A percentile compares a stretch with the other conserved stretches of the same genome.
phyloP scores from a whole-genome alignment of 37 sponge, comb jelly and placozoan species.

The Spongia lamella region DNA sequence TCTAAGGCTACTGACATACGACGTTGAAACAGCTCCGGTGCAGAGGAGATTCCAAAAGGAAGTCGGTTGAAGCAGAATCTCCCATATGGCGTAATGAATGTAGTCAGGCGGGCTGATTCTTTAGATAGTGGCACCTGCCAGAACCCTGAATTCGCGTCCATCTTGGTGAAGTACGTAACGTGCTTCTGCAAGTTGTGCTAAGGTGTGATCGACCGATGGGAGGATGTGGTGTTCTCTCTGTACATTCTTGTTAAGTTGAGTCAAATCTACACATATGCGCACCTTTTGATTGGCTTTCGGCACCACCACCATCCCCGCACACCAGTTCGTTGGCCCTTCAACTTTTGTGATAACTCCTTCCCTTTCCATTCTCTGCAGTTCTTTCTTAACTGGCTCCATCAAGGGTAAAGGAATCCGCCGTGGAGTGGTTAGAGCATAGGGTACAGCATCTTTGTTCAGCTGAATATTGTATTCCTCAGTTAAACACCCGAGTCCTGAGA shows the following conservation, averaged over 20 bases:
- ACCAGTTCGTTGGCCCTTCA: constrained; percentile 29
- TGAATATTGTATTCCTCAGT: constrained; percentile 31
- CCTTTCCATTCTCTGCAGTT: constrained; percentile 48
- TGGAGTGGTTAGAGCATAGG: constrained; percentile 33
- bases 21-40: constrained; percentile 35
- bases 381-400: constrained; percentile 18
- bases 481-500: constrained; percentile 21
- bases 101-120: constrained; percentile 28
- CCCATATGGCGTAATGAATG: constrained; percentile 49
- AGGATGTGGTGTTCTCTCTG: too few species aligned
- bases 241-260: too few species aligned
- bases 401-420: constrained; percentile 36
- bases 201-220: constrained; percentile 46
- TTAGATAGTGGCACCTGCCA: constrained; percentile 53
- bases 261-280: too few species aligned
- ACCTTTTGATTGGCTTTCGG: constrained; percentile 26
- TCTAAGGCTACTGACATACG: constrained; percentile 12
- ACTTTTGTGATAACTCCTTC: not conserved
- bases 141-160: constrained; percentile 41
- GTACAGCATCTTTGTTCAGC: constrained; percentile 1
- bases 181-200: constrained; percentile 25
- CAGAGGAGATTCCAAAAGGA: constrained; percentile 44
- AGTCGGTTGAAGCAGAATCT: constrained; percentile 37
- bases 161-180: constrained; percentile 8
- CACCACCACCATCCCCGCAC: constrained; percentile 60